A percentile compares a stretch with the other conserved stretches of the same genome.
Conservation (phyloP, 2,113 vertebrate species). For the Rhabdornis inornatus region DNA sequence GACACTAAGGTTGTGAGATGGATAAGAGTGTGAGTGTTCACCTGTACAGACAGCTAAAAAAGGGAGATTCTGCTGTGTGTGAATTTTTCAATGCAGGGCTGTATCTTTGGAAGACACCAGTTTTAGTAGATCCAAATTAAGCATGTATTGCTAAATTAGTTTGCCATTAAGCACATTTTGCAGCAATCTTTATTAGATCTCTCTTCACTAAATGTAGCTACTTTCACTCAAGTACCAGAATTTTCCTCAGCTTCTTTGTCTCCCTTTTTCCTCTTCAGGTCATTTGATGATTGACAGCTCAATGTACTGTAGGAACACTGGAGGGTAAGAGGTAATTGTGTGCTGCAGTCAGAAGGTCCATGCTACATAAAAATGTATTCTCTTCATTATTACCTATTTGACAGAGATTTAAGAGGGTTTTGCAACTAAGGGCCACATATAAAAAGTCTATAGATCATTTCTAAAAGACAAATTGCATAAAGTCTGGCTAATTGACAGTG, state of each 20-base stretch:
- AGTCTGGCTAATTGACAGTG: neutral
- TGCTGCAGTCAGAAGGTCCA: neutral
- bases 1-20: neutral
- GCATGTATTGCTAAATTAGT: neutral
- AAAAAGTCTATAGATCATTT: neutral
- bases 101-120: neutral
- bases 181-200: neutral
- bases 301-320: neutral
- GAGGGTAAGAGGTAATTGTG: neutral
- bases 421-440: neutral
- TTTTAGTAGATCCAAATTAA: neutral
- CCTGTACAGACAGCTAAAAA: neutral
- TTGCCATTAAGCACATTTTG: neutral
- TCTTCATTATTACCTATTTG: constrained; percentile 12
- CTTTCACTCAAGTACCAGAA: neutral
- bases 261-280: neutral
- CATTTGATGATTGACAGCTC: constrained; percentile 26
- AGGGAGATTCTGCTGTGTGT: neutral
- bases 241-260: constrained; percentile 4
- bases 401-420: constrained; percentile 45
- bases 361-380: neutral
- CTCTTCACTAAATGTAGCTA: neutral
- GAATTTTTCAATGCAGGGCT: neutral
- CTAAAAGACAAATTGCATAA: neutral
- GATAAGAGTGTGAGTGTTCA: neutral